Base-by-base conservation (phyloP, 2,888 invertebrate species). In the Aspidapion aeneum region DNA sequence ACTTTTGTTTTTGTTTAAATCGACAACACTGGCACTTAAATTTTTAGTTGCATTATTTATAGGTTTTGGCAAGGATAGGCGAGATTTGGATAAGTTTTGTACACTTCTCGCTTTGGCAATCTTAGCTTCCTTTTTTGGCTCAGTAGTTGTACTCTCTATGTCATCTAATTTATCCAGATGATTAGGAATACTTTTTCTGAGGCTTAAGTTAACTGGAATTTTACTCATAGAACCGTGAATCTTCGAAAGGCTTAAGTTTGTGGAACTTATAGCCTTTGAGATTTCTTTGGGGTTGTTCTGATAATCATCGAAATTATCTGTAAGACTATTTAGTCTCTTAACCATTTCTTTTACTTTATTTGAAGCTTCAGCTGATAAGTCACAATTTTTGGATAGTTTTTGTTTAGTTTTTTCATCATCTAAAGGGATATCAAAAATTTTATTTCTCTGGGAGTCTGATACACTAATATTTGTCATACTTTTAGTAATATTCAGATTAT, bases 151-250 rank as follows among this genome's bases (percentile, higher is more conserved):
- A 74, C 73, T 70, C 62, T 73, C 68, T 64, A 67, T 73, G 68
- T 65, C 67, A 60, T 76, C 75, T 75, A 74, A 68, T 64, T 72
- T 68, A 63, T 78, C 76, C 69, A 80, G 80, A 80, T 77, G 77
- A 72, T 75, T 74, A 63, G 80, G 80, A 79, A 78, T 80, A 72
- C 80, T 80, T 62, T 75, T 78, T 61, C 74, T 74, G 54, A 80
- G 68, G 9, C 67, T 66, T 0, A 72, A 71, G 62, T 77, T 79
- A 0, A 80, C 72, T 0, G 80, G 80, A 54, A 80, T 80, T 65
- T 72, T 75, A 65, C 78, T 78, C 16, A 22, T 57, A 57, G 67
- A 63, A 57, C 68, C 51, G n/a, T 66, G 68, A 20, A 67, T 58
- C 66, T 68, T 71, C 63, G 65, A 69, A 58, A 69, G 65, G 60